These are phyloP conservation scores for Acropora tenuis DNA, from an alignment of 64 coral and sea anemone species.

Conservation along the genomic window DNA sequence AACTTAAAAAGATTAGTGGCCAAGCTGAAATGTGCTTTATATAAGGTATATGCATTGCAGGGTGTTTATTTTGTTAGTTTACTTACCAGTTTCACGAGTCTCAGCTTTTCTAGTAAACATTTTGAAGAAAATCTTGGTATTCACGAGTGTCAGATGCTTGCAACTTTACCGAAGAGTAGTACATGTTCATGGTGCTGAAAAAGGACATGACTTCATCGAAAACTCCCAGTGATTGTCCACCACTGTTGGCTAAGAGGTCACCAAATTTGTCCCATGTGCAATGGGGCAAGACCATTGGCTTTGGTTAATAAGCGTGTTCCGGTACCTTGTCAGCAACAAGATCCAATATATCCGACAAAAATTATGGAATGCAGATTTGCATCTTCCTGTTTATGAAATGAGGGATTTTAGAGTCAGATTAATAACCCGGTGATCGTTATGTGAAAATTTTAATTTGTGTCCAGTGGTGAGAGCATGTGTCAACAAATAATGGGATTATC, in stretches of 20 bases:
- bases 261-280: conserved; percentile 84
- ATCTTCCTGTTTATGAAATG: conserved; percentile 15
- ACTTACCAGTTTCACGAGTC: conserved; percentile 56
- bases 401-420: background rate
- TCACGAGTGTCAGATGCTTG: conserved; percentile 56
- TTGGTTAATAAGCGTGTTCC: background rate
- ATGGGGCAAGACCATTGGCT: conserved; percentile 31
- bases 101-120: conserved; percentile 63
- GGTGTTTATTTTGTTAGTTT: background rate
- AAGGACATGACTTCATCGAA: conserved; percentile 71
- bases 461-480: background rate
- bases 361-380: conserved; percentile 40
- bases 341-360: background rate
- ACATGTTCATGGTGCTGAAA: conserved; percentile 72
- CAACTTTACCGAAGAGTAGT: conserved; percentile 32
- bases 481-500: background rate
- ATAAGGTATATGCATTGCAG: background rate
- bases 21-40: background rate
- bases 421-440: background rate
- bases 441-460: background rate
- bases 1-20: background rate
- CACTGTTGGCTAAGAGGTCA: conserved; percentile 40
- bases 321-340: background rate
- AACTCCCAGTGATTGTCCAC: conserved; percentile 21
- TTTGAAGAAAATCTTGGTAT: conserved; percentile 69